Evolutionary conservation across 2,888 invertebrate species (phyloP), one percentile per base, ranked within the genome.

Genomic region (Cyaniris semiargus): DNA sequence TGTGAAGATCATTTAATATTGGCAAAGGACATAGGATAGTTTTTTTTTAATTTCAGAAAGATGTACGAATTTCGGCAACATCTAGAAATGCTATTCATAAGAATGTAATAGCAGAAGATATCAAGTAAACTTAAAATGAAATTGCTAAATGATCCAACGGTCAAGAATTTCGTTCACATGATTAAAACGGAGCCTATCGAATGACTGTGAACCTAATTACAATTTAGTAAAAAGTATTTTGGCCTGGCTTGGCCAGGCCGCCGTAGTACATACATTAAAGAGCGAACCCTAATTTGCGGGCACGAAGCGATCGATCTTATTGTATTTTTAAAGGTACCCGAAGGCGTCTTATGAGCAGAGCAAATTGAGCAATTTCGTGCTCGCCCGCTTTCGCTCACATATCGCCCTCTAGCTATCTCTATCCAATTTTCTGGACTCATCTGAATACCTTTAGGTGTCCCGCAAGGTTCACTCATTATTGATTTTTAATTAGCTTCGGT

Each of bases 361-460:
- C 93, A 92, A 93, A 93, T 94, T 93, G 93, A 93, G 92, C 92
- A 92, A 93, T 93, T 93, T 90, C 88, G 85, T 88, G 90, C 89
- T 85, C 80, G 82, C 90, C 83, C 84, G 86, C 87, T 92, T 87
- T 79, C 86, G 79, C 89, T 79, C 83, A 79, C 80, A 80, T 80
- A 80, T 88, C 85, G 76, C 78, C 76, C 77, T 80, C 79, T 76
- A 75, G 71, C 80, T 78, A 75, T 82, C 80, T 81, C 81, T 78
- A 78, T 82, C 79, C 72, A 66, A 66, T 66, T 72, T 77, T 77
- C 58, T 58, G 58, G 21, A n/a, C 31, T 23, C 53, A 53, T 71
- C 58, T 72, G 18, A 34, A 72, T 72, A 23, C 66, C 76, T 44
- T 66, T 48, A 23, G 66, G 44, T 23, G 38, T 6, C 21, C 13